A percentile compares a stretch with the other conserved stretches of the same genome.
Conservation (phyloP, 2,113 vertebrate species). For the Nicator chloris region DNA sequence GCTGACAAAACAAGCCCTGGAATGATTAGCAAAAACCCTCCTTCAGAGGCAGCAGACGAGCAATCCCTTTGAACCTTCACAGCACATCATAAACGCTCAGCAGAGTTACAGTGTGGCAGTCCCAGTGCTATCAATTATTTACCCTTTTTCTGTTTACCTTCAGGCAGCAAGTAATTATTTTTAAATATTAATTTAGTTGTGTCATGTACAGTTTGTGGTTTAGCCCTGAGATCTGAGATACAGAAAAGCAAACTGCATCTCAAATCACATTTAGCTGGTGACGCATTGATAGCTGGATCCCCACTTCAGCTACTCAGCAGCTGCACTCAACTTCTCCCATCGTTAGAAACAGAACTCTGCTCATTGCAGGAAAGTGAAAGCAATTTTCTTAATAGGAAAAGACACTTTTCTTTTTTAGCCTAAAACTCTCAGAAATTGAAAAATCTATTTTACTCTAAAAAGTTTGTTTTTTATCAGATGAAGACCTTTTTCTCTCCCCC, state of each 20-base stretch:
- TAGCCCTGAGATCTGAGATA: conserved; percentile 61
- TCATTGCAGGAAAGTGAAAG: background rate
- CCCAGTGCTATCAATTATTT: conserved; percentile 84
- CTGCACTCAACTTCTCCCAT: background rate
- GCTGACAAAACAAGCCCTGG: conserved; percentile 54
- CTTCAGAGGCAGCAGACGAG: conserved; percentile 44
- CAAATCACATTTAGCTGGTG: conserved; percentile 35
- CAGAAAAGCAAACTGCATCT: conserved; percentile 53
- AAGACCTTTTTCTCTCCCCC: background rate
- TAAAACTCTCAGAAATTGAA: background rate
- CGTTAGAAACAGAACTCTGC: background rate
- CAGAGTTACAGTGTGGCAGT: conserved; percentile 57
- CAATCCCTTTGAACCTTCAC: conserved; percentile 63
- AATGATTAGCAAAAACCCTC: conserved; percentile 54
- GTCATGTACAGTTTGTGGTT: conserved; percentile 78
- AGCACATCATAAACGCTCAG: conserved; percentile 57
- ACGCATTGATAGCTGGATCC: background rate
- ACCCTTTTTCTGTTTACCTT: conserved; percentile 82
- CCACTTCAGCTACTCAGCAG: conserved; percentile 20
- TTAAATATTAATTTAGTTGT: conserved; percentile 90
- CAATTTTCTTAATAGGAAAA: conserved; percentile 3
- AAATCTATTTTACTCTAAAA: background rate
- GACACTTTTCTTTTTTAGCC: background rate
- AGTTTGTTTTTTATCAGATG: background rate
- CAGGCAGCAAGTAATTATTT: conserved; percentile 84